Evolutionary conservation across 2,888 invertebrate species (phyloP).

Genomic region (Nemapogon koenigi): DNA sequence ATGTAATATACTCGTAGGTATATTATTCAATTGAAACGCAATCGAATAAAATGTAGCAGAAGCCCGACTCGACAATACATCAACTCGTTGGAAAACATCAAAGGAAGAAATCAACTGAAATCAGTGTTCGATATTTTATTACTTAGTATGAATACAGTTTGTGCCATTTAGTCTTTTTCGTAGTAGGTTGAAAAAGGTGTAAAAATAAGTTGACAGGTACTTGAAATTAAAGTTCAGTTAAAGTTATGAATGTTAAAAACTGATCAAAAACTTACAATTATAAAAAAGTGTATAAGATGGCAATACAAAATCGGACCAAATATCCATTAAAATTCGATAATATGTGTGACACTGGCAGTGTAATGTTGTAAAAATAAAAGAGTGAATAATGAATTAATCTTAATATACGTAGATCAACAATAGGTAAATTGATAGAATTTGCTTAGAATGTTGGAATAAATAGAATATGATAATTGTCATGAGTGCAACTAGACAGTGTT

Average conservation of each 20-base stretch:
- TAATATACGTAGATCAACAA: background rate
- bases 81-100: no score
- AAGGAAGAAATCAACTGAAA: no score
- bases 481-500: conserved; percentile 4
- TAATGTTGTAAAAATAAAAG: conserved; percentile 33
- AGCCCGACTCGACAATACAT: no score
- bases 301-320: conserved; percentile 60
- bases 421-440: background rate
- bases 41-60: no score
- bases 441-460: background rate
- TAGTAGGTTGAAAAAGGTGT: no score
- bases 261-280: conserved; percentile 56
- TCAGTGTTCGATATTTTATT: no score
- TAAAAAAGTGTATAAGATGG: conserved; percentile 50
- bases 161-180: no score
- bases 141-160: no score
- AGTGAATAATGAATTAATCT: background rate
- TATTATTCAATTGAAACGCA: no score
- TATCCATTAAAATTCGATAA: conserved; percentile 49
- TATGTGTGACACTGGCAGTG: conserved; percentile 58
- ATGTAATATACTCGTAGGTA: no score
- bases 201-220: no score
- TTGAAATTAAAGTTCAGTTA: no score
- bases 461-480: background rate
- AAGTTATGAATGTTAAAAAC: conserved; percentile 25